Evolutionary conservation across 2,113 vertebrate genomes (phyloP).

Genomic region (Lepisosteus osseus): DNA sequence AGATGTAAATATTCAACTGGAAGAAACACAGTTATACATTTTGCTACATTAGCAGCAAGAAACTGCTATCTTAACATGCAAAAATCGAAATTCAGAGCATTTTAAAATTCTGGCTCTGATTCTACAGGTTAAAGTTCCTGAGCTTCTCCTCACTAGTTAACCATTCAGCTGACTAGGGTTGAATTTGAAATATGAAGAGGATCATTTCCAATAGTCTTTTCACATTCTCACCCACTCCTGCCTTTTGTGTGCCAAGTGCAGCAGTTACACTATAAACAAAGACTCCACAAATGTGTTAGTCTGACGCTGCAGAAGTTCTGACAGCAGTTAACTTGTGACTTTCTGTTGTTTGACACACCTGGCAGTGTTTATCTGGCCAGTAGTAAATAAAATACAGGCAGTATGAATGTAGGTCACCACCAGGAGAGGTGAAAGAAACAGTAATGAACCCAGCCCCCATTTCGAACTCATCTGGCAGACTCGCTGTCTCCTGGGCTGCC

Average conservation of each 20-base stretch:
- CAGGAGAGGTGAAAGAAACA: conserved; percentile 38
- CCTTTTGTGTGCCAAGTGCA: not conserved
- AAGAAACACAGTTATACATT: too few relatives aligned
- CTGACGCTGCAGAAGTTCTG: not conserved
- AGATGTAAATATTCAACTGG: too few relatives aligned
- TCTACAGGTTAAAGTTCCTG: too few relatives aligned
- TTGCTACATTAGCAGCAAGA: too few relatives aligned
- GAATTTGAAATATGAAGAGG: too few relatives aligned
- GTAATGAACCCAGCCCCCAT: conserved; percentile 14
- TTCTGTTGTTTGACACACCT: conserved; percentile 31
- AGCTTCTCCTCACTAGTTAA: too few relatives aligned
- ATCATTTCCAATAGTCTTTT: too few relatives aligned
- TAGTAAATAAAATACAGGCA: conserved; percentile 37
- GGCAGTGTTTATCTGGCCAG: conserved; percentile 35
- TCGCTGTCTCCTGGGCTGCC: conserved; percentile 8
- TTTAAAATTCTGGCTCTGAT: too few relatives aligned
- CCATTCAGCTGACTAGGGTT: too few relatives aligned
- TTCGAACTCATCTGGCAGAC: conserved; percentile 13
- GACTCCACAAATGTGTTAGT: not conserved
- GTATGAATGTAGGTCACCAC: conserved; percentile 39
- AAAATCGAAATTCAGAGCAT: too few relatives aligned
- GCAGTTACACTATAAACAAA: not conserved
- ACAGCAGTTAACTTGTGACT: conserved; percentile 15
- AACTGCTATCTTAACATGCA: too few relatives aligned
- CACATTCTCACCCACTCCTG: not conserved